A percentile compares a stretch with the other conserved stretches of the same genome.
These are phyloP conservation scores for Lacerta viridis DNA, from an alignment of 2,797 vertebrate species.

Conservation along the genomic window DNA sequence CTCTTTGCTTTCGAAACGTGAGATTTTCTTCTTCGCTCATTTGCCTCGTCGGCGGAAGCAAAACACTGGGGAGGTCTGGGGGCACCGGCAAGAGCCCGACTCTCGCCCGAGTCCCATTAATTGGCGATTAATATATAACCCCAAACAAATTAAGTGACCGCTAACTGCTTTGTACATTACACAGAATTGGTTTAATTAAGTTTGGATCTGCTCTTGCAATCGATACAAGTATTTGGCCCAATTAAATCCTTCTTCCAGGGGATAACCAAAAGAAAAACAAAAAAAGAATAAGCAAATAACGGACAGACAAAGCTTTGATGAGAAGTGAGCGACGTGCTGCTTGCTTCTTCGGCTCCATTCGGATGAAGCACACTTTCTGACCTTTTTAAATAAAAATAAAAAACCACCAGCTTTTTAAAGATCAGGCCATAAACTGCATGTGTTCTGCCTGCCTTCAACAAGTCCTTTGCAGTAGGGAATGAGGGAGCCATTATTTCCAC, in stretches of 20 bases:
- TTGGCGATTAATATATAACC: conserved; percentile 73
- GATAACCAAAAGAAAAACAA: conserved; percentile 14
- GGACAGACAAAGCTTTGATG: conserved; percentile 56
- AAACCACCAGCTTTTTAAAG: no score
- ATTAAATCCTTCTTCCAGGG: conserved; percentile 51
- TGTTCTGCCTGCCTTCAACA: neutral
- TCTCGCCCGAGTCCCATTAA: conserved; percentile 61
- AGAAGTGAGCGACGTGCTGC: neutral
- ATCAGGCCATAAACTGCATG: neutral
- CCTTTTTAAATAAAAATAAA: no score
- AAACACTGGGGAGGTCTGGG: neutral
- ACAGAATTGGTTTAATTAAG: conserved; percentile 81
- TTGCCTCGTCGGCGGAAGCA: neutral
- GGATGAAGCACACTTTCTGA: neutral
- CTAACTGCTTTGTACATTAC: conserved; percentile 79
- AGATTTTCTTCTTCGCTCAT: no score
- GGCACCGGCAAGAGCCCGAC: no score
- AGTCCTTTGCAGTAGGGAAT: neutral
- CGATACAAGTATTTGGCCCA: conserved; percentile 69
- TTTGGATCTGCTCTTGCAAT: conserved; percentile 77
- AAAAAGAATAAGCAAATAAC: conserved; percentile 39
- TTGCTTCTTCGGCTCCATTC: neutral
- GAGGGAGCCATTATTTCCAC: neutral
- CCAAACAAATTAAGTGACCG: conserved; percentile 81
- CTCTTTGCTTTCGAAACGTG: neutral